A percentile compares a stretch with the other conserved stretches of the same genome.
Conservation (phyloP, 2,797 vertebrate genomes). For the Euphonia xanthogaster region DNA sequence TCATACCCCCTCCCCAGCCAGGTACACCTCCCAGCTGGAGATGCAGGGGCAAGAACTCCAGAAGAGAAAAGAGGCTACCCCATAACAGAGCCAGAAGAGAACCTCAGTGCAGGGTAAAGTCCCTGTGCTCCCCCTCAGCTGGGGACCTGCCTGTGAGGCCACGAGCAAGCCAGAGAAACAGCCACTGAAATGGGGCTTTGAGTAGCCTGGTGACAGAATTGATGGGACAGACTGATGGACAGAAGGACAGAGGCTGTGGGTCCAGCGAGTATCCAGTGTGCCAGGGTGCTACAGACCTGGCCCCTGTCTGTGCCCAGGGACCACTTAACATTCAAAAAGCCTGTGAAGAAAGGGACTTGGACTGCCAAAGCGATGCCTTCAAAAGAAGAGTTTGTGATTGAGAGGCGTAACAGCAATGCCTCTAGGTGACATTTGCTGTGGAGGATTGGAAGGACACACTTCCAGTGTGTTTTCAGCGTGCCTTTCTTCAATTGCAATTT, state of each 20-base stretch:
- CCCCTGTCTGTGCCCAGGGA: neutral
- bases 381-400: neutral
- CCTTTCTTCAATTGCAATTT: neutral
- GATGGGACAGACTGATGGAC: neutral
- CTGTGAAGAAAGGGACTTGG: neutral
- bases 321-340: neutral
- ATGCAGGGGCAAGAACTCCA: neutral
- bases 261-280: fast-evolving
- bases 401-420: neutral
- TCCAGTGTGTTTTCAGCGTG: neutral
- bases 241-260: neutral
- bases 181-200: neutral
- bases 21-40: neutral
- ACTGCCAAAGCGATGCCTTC: neutral
- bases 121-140: neutral
- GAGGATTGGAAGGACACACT: neutral
- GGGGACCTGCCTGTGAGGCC: fast-evolving
- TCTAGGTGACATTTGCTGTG: neutral
- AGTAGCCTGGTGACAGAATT: neutral
- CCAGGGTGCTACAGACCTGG: neutral
- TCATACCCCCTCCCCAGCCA: neutral
- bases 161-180: neutral
- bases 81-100: neutral
- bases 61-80: neutral
- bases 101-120: neutral